Conservation (phyloP, 2,888 invertebrate species). For the Xylocampa areola region DNA sequence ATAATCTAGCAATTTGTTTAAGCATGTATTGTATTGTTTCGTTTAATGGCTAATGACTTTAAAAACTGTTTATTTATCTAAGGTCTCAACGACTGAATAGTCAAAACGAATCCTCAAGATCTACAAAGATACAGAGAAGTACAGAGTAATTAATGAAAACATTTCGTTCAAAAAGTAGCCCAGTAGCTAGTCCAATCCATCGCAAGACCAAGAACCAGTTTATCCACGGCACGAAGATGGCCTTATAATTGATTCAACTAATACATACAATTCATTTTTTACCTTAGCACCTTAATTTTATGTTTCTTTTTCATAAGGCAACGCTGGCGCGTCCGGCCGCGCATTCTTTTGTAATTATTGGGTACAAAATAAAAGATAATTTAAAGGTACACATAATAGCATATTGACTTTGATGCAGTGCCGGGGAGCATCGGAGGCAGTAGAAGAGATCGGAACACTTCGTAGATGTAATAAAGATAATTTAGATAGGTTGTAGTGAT, state of each 20-base stretch:
- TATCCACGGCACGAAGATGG: constrained; percentile 64
- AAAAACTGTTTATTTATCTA: constrained; percentile 1
- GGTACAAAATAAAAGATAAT: constrained; percentile 74
- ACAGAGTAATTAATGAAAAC: constrained; percentile 56
- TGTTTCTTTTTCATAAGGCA: constrained; percentile 62
- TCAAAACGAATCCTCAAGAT: constrained; percentile 20
- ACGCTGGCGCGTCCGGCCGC: constrained; percentile 58
- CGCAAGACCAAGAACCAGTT: constrained; percentile 68
- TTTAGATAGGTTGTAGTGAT: constrained; percentile 29
- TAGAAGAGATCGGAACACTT: constrained; percentile 12
- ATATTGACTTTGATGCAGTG: constrained; percentile 57
- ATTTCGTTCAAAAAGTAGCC: constrained; percentile 54
- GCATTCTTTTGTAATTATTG: constrained; percentile 78
- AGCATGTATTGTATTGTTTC: too few species aligned
- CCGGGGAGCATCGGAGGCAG: constrained; percentile 7
- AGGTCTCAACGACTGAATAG: constrained; percentile 4
- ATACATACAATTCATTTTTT: constrained; percentile 71
- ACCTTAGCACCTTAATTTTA: constrained; percentile 65
- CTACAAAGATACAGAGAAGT: constrained; percentile 30
- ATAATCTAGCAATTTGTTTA: too few species aligned
- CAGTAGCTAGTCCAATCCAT: constrained; percentile 60
- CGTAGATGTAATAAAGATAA: constrained; percentile 41
- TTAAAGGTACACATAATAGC: constrained; percentile 70
- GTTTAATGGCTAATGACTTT: too few species aligned
- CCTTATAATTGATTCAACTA: constrained; percentile 75